Evolutionary conservation across 92 coral and sea anemone genomes (phyloP), one percentile per base, ranked within the genome.

Genomic region (Virgularia gustaviana): DNA sequence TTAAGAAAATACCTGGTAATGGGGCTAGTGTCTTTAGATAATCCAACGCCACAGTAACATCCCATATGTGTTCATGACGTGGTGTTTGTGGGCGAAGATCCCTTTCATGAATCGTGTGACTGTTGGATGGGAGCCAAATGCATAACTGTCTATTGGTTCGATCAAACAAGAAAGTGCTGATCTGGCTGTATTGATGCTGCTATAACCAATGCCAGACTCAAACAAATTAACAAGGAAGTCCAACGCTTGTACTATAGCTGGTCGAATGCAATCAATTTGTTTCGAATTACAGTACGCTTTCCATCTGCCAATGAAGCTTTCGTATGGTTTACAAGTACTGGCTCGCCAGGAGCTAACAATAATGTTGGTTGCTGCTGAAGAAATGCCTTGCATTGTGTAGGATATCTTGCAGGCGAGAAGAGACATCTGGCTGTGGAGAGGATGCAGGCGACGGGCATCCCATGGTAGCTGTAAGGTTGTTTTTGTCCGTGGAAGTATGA

Each of bases 1-100:
- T 71, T 9, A 72, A 42, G 3, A 72, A 29, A 37, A 57, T 42
- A 41, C 58, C 65, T 6, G 57, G 38, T 18, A 37, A 32, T 27
- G 12, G 43, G 15, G 34, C 64, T 38, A 77, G 37, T 57, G 39
- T 82, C 73, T 76, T 37, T 2, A 78, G 82, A 73, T 82, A 49
- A 65, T 35, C 36, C 49, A 82, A 58, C 20, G 75, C 85, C 35
- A 39, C 60, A 65, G 56, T 45, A 73, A n/a, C n/a, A n/a, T n/a
- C n/a, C n/a, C n/a, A n/a, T n/a, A n/a, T n/a, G n/a, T n/a, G n/a
- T n/a, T n/a, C 67, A 62, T 81, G 75, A 43, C 83, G n/a, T 55
- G 86, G 63, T 65, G 36, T 55, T 38, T 68, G 59, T 36, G 86
- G 64, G 29, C 57, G 57, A 6, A 49, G 4, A 49, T 16, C 16